Evolutionary conservation across 2,113 vertebrate genomes (phyloP).

Genomic region (Harpagus bidentatus): DNA sequence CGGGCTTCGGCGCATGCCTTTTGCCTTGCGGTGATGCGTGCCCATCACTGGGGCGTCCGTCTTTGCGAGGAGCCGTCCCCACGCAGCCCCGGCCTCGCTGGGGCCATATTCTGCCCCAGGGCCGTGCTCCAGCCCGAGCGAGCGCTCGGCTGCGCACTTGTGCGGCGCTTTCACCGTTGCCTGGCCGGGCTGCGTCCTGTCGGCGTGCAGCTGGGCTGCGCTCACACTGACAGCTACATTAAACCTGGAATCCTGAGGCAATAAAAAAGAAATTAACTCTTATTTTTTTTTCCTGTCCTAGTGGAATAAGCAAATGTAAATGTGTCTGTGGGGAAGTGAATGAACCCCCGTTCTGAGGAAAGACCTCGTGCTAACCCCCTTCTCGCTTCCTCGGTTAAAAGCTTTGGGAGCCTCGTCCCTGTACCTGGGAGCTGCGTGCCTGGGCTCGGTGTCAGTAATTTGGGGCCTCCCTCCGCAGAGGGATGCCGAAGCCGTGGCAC

Average conservation of each 20-base stretch:
- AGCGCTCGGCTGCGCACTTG: neutral
- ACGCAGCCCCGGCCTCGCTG: rapidly evolving
- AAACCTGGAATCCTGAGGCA: conserved; percentile 79
- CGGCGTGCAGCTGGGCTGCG: conserved; percentile 74
- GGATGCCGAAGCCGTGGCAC: conserved; percentile 4
- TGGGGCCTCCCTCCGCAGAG: neutral
- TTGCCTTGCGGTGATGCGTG: neutral
- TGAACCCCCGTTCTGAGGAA: conserved; percentile 63
- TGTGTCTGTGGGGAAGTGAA: conserved; percentile 75
- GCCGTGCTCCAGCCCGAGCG: neutral
- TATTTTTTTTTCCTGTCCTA: conserved; percentile 75
- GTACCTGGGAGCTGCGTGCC: conserved; percentile 47
- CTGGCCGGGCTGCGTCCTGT: conserved; percentile 68
- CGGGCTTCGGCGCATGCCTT: rapidly evolving
- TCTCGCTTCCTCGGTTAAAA: conserved; percentile 47
- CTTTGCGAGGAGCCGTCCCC: neutral
- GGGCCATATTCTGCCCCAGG: neutral
- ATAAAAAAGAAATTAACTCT: conserved; percentile 82
- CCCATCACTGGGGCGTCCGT: rapidly evolving
- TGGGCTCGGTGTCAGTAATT: neutral
- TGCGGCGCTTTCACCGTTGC: neutral
- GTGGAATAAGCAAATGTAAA: conserved; percentile 77
- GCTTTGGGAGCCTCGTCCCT: conserved; percentile 18
- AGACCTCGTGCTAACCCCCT: conserved; percentile 64
- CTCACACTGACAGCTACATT: conserved; percentile 82